Percentiles rank a stretch among this genome's conserved stretches.
phyloP scores from a whole-genome alignment of 2,888 invertebrate species.

The Arrhopalites spinosus region DNA sequence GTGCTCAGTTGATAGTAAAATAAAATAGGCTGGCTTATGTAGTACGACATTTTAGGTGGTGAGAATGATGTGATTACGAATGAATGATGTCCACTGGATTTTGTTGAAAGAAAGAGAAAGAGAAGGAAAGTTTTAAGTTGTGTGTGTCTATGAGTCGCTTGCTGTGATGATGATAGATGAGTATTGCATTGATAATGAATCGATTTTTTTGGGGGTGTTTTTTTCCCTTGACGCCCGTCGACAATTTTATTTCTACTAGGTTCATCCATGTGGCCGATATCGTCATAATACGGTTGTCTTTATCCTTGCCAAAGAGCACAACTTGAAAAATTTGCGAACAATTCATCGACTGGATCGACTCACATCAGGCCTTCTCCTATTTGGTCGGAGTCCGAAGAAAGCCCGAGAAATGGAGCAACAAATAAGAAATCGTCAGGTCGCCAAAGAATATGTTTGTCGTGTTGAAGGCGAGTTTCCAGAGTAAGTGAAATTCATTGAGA shows the following conservation, averaged over 20 bases:
- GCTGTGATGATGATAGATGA: slow-evolving; percentile 30
- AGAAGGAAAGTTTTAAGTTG: slow-evolving; percentile 2
- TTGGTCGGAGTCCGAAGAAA: slow-evolving; percentile 90
- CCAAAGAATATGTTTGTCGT: slow-evolving; percentile 93
- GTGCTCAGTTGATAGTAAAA: too few species aligned
- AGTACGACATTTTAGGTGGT: neutral
- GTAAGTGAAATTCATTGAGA: slow-evolving; percentile 64
- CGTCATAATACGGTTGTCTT: slow-evolving; percentile 96
- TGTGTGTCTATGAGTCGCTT: slow-evolving; percentile 2
- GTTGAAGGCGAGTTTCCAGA: slow-evolving; percentile 93
- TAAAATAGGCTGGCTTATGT: neutral
- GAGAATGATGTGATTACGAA: slow-evolving; percentile 9
- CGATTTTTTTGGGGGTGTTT: slow-evolving; percentile 9
- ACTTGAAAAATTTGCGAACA: slow-evolving; percentile 88
- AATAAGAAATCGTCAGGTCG: slow-evolving; percentile 85
- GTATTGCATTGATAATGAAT: slow-evolving; percentile 29
- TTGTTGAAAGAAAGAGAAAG: neutral
- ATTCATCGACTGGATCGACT: slow-evolving; percentile 95
- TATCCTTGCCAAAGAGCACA: slow-evolving; percentile 94
- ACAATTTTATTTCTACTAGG: slow-evolving; percentile 64
- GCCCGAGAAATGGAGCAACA: slow-evolving; percentile 95
- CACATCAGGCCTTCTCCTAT: slow-evolving; percentile 90
- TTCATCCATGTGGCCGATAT: slow-evolving; percentile 97
- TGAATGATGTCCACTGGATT: slow-evolving; percentile 31
- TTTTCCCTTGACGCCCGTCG: neutral